Evolutionary conservation across 2,113 vertebrate species (phyloP), one percentile per base, ranked within the genome.

Genomic region (Porphyrio hochstetteri): DNA sequence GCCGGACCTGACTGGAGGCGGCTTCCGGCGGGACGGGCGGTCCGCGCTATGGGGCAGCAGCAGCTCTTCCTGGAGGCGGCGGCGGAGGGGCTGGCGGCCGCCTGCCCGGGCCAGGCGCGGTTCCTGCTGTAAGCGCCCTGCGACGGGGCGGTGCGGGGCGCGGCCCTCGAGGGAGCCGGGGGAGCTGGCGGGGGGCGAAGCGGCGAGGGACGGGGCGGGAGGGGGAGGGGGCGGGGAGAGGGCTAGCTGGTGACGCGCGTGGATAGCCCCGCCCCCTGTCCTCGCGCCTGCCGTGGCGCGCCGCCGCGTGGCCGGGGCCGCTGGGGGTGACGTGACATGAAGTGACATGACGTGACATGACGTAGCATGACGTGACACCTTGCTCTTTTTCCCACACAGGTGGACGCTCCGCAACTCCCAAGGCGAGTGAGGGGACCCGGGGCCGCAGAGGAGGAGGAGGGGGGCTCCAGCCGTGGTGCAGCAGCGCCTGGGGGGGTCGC

Each of bases 91-190:
- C 85, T 98, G 18, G 81, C 7, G 16, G 91, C 48, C 1, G 10
- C 72, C 10, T 98, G 98, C 50, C 98, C 98, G 29, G 97, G 96
- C 10, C 88, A 98, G 71, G 97, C 98, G 24, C 97, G 98, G 6
- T 98, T 98, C 64, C 92, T 98, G 35, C 94, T 97, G 98, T 98
- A 94, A 97, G 97, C 44, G 13, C 15, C 57, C 33, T 8, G 52
- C 35, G 10, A 28, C 13, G 42, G 38, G 13, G 38, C 38, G 38
- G 38, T 40, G 38, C 38, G 38, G 21, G 44, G 13, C 6, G 29
- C 17, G 28, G 48, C 44, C 31, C 56, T 7, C 9, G 7, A 28
- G 21, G 18, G 2, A 6, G 10, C 20, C 46, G 55, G 20, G 9
- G 5, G 25, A 16, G 24, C 3, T 13, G 36, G n/a, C 31, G 52